phyloP scores from a whole-genome alignment of 2,113 vertebrate genomes.

The Oenanthe melanoleuca region DNA sequence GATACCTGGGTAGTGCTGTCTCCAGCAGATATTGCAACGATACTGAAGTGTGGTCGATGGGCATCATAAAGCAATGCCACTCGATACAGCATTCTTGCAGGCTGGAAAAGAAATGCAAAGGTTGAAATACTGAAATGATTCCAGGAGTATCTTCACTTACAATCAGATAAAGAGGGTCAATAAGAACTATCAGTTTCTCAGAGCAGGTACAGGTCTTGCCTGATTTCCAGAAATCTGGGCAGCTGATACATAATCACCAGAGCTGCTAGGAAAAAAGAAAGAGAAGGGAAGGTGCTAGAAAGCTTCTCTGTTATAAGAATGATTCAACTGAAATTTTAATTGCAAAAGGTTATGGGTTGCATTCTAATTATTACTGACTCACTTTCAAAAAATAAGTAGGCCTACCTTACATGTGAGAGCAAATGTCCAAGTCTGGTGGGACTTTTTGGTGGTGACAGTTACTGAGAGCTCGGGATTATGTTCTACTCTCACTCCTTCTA shows the following conservation, averaged over 20 bases:
- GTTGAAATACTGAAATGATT: background rate
- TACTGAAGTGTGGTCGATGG: slow-evolving; percentile 96
- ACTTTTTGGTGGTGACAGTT: slow-evolving; percentile 95
- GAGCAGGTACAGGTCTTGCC: background rate
- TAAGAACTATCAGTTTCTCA: background rate
- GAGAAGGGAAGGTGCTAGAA: background rate
- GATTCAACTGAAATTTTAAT: background rate
- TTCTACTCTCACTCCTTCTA: slow-evolving; percentile 93
- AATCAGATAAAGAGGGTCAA: background rate
- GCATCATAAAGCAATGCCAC: slow-evolving; percentile 97
- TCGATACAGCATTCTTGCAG: slow-evolving; percentile 90
- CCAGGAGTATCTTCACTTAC: background rate
- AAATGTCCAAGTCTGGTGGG: slow-evolving; percentile 94
- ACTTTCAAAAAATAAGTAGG: background rate
- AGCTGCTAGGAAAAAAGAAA: background rate
- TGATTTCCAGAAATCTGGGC: background rate
- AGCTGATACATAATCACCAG: background rate
- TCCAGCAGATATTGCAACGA: slow-evolving; percentile 89
- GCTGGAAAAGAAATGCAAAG: slow-evolving; percentile 76
- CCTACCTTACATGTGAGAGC: slow-evolving; percentile 96
- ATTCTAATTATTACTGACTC: background rate
- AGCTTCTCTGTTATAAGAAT: background rate
- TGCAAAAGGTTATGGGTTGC: background rate
- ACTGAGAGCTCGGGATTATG: slow-evolving; percentile 90
- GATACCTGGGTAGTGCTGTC: slow-evolving; percentile 84